Evolutionary conservation across 2,888 invertebrate species (phyloP), one percentile per base, ranked within the genome.

Genomic region (Callyntrura sp.): DNA sequence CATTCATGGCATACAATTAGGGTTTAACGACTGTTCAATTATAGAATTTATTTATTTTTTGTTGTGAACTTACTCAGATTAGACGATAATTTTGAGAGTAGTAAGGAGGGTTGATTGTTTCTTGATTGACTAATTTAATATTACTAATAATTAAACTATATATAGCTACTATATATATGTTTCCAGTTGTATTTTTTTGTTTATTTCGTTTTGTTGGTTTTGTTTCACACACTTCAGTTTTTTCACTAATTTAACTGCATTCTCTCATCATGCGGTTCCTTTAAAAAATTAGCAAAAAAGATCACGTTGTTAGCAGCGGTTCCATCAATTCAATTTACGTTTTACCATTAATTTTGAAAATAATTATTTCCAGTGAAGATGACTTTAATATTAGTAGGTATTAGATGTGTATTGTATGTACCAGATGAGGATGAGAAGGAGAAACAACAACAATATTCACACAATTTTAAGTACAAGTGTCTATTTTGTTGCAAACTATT

Each of bases 111-210:
- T 73, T 88, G 88, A 88, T 88, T 88, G 88, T 88, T 83, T 81
- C 81, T 60, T 81, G 83, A 82, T 83, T 88, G 88, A 88, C 88
- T 88, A 88, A 73, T 82, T 62, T 62, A 62, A 62, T 45, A n/a
- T 55, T 73, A 43, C 45, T 70, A 81, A 28, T 28, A 73, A 20
- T 65, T 23, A 25, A 55, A 60, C 35, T 78, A 65, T 65, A 81
- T 87, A 87, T 87, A 65, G 28, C 20, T 62, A 35, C 45, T 86
- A 45, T 68, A 65, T 81, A 65, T 81, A 79, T 43, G 35, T 81
- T 79, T 81, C 48, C 65, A 81, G 79, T 78, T 81, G 79, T 35
- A 17, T 79, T 48, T 78, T 78, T 57, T 8, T 78, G 12, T 81
- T n/a, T 68, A 25, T 62, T 60, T 57, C 60, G 62, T 82, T 23